phyloP scores from a whole-genome alignment of 2,113 vertebrate genomes.

The Microcebus griseorufus region DNA sequence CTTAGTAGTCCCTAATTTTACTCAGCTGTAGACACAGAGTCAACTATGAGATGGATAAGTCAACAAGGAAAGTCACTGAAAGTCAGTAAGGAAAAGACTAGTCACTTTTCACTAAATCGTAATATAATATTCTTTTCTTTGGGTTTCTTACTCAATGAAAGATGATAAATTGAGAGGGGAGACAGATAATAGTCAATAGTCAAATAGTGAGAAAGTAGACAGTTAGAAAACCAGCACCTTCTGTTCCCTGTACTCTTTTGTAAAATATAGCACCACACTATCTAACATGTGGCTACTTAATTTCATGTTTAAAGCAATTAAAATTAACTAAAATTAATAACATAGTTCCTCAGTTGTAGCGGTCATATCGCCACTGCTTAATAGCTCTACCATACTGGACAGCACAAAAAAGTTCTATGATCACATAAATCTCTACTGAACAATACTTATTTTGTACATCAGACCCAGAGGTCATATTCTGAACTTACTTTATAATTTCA shows the following conservation, averaged over 20 bases:
- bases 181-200: neutral
- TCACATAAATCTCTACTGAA: neutral
- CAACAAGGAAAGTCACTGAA: neutral
- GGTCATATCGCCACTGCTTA: neutral
- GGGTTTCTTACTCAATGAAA: neutral
- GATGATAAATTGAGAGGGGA: neutral
- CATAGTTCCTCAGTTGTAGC: neutral
- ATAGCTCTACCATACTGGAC: neutral
- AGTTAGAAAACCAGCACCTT: neutral
- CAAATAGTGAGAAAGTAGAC: neutral
- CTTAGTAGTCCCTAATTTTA: neutral
- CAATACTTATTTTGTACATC: neutral
- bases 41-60: neutral
- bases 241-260: neutral
- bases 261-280: neutral
- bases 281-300: neutral
- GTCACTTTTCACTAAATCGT: neutral
- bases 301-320: slow-evolving; percentile 22
- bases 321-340: slow-evolving; percentile 33
- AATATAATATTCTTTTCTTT: neutral
- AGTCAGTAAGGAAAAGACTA: neutral
- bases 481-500: slow-evolving; percentile 20
- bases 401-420: neutral
- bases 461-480: neutral
- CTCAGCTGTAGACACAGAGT: neutral